Evolutionary conservation across 2,888 invertebrate species (phyloP).

Genomic region (Brachyptera putata): DNA sequence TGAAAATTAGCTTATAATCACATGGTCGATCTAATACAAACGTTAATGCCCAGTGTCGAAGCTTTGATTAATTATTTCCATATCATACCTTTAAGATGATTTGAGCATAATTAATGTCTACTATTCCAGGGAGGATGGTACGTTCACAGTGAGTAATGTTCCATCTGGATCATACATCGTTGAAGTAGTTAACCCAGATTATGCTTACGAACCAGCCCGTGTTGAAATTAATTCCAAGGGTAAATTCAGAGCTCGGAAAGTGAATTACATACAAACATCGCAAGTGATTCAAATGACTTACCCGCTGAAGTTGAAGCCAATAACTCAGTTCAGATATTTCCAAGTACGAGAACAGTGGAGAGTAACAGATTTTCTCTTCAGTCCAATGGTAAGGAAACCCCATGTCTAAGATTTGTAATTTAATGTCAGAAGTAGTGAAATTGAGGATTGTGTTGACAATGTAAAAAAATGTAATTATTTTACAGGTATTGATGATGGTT

Average conservation of each 20-base stretch:
- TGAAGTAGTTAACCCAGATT: slow-evolving; percentile 87
- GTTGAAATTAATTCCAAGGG: slow-evolving; percentile 98
- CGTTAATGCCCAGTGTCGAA: too few species aligned
- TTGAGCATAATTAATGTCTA: too few species aligned
- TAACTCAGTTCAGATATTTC: slow-evolving; percentile 81
- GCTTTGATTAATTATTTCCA: too few species aligned
- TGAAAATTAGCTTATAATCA: too few species aligned
- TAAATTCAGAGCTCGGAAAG: slow-evolving; percentile 89
- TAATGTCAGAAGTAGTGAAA: background rate
- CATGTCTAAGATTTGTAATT: slow-evolving; percentile 11
- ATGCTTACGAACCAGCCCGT: slow-evolving; percentile 86
- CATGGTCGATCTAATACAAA: too few species aligned
- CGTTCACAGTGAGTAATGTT: slow-evolving; percentile 82
- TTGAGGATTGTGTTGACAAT: background rate
- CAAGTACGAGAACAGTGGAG: slow-evolving; percentile 95
- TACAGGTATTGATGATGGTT: slow-evolving; percentile 89
- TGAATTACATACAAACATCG: slow-evolving; percentile 90
- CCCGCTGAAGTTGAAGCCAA: slow-evolving; percentile 82
- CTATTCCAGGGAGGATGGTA: slow-evolving; percentile 74
- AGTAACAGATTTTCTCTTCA: slow-evolving; percentile 91
- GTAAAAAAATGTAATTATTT: slow-evolving; percentile 23
- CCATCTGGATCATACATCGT: slow-evolving; percentile 91
- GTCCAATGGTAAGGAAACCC: slow-evolving; percentile 71
- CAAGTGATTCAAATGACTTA: slow-evolving; percentile 88
- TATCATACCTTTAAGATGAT: too few species aligned